phyloP scores from a whole-genome alignment of 1,140 invertebrate genomes.

The Cecropterus lyciades region DNA sequence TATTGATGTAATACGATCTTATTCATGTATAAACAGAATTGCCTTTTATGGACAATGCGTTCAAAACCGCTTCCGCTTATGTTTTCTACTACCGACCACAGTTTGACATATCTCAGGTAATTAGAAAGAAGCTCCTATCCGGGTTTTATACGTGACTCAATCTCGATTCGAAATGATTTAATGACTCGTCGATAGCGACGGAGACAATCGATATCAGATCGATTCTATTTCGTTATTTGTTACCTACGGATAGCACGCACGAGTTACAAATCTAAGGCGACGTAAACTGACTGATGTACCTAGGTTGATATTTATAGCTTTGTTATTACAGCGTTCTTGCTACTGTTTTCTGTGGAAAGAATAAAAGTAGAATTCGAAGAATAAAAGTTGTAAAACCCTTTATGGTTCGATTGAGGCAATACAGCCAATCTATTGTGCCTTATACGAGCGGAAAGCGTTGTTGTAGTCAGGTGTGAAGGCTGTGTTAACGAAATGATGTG shows the following conservation, averaged over 20 bases:
- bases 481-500: too few species aligned
- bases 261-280: constrained; percentile 9
- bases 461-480: too few species aligned
- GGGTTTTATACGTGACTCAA: constrained; percentile 76
- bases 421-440: too few species aligned
- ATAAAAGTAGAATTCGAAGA: too few species aligned
- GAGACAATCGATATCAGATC: constrained; percentile 53
- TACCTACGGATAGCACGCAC: constrained; percentile 6
- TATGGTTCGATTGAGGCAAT: too few species aligned
- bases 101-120: constrained; percentile 78
- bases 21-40: not conserved
- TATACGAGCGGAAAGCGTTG: too few species aligned
- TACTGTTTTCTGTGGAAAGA: too few species aligned
- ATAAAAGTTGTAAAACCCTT: too few species aligned
- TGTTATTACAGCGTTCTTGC: too few species aligned
- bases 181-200: constrained; percentile 50
- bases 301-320: too few species aligned
- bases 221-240: constrained; percentile 37
- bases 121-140: constrained; percentile 75
- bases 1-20: not conserved
- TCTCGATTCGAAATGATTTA: constrained; percentile 59
- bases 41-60: not conserved
- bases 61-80: constrained; percentile 45
- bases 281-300: not conserved
- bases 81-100: constrained; percentile 35